phyloP scores from a whole-genome alignment of 2,888 invertebrate species.

The Melanotus villosus region DNA sequence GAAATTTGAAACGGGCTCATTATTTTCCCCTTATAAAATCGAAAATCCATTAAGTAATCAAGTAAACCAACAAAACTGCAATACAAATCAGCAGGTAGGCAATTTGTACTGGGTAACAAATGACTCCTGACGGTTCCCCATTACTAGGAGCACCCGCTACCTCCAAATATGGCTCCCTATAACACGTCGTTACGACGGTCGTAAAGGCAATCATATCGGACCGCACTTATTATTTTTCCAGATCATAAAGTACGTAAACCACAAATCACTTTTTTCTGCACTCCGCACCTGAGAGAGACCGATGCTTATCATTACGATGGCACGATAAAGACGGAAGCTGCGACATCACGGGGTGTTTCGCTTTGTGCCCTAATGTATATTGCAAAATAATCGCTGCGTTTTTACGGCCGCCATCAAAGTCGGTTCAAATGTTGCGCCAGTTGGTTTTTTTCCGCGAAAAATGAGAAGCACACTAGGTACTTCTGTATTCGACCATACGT shows the following conservation, averaged over 20 bases:
- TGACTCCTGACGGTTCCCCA: conserved; percentile 41
- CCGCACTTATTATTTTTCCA: conserved; percentile 63
- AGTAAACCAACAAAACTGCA: conserved; percentile 40
- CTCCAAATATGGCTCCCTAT: conserved; percentile 42
- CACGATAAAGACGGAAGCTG: conserved; percentile 52
- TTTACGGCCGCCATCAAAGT: conserved; percentile 55
- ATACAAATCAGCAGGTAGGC: conserved; percentile 47
- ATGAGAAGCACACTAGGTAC: conserved; percentile 19
- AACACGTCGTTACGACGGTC: conserved; percentile 59
- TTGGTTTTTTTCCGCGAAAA: conserved; percentile 27
- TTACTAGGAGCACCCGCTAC: conserved; percentile 39
- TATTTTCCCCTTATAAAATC: conserved; percentile 37
- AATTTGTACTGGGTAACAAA: conserved; percentile 46
- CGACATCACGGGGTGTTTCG: conserved; percentile 54
- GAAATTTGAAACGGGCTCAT: conserved; percentile 28
- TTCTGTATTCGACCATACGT: conserved; percentile 20
- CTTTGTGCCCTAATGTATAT: conserved; percentile 56
- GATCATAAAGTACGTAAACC: conserved; percentile 59
- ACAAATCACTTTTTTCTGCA: conserved; percentile 59
- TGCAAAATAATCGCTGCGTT: conserved; percentile 58
- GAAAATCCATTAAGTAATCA: conserved; percentile 38
- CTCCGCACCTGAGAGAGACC: conserved; percentile 50
- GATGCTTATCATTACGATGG: conserved; percentile 49
- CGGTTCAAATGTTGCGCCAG: conserved; percentile 40
- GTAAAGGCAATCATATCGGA: conserved; percentile 63